Conservation (phyloP, 2,888 invertebrate genomes). For the Actias luna region DNA sequence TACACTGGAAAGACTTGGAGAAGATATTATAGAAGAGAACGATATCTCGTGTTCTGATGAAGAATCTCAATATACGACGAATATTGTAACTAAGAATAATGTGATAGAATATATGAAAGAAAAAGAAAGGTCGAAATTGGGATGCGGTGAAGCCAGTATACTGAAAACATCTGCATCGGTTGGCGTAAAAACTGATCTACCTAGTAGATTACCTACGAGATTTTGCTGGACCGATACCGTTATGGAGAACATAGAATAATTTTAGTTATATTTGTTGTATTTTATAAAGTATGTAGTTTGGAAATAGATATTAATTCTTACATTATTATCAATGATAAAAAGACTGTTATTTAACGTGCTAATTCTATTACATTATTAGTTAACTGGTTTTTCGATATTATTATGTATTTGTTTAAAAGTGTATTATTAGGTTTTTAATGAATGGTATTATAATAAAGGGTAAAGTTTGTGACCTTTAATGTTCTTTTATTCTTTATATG, state of each 20-base stretch:
- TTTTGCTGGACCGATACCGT: slow-evolving; percentile 71
- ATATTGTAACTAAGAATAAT: slow-evolving; percentile 36
- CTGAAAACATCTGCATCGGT: slow-evolving; percentile 27
- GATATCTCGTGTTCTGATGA: slow-evolving; percentile 54
- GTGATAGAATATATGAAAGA: slow-evolving; percentile 28
- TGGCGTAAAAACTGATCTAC: slow-evolving; percentile 46
- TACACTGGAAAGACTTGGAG: slow-evolving; percentile 55
- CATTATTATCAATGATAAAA: neutral
- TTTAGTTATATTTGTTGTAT: neutral
- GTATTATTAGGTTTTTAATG: too few species aligned
- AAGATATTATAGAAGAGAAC: slow-evolving; percentile 50
- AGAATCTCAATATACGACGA: slow-evolving; percentile 38
- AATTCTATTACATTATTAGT: neutral
- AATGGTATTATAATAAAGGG: too few species aligned
- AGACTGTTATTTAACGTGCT: neutral
- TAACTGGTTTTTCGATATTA: neutral
- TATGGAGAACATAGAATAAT: slow-evolving; percentile 32
- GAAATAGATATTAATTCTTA: slow-evolving; percentile 2
- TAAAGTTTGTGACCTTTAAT: too few species aligned
- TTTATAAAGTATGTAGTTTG: slow-evolving; percentile 1
- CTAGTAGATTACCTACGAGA: slow-evolving; percentile 56
- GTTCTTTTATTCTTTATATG: too few species aligned
- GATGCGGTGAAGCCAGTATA: slow-evolving; percentile 45
- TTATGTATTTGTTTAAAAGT: neutral
- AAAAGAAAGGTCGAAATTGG: slow-evolving; percentile 29